phyloP scores from a whole-genome alignment of 2,113 vertebrate genomes.

The Sylvia atricapilla region DNA sequence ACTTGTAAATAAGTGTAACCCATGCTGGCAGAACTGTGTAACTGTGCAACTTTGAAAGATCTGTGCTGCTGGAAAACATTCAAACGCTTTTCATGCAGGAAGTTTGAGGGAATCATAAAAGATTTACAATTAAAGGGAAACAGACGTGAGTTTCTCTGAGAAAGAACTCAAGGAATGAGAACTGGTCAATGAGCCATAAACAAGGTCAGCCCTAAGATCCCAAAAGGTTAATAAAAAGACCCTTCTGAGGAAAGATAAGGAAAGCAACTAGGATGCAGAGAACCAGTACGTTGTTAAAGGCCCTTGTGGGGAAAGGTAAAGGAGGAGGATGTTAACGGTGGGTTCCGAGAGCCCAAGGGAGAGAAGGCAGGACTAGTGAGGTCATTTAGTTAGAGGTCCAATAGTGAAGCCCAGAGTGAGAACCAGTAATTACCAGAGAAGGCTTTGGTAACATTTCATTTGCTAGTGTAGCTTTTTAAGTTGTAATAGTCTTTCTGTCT shows the following conservation, averaged over 20 bases:
- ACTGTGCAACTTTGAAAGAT: not conserved
- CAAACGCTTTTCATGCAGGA: slow-evolving; percentile 15
- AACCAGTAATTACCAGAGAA: not conserved
- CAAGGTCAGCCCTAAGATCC: not conserved
- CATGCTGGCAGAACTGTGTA: not conserved
- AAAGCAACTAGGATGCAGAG: not conserved
- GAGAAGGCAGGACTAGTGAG: not conserved
- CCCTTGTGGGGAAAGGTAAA: not conserved
- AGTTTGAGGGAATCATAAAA: slow-evolving; percentile 24
- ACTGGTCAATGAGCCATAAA: slow-evolving; percentile 34
- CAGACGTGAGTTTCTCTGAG: not conserved
- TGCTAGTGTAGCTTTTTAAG: not conserved
- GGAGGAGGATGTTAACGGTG: not conserved
- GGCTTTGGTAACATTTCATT: not conserved
- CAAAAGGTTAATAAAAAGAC: slow-evolving; percentile 32
- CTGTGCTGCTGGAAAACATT: slow-evolving; percentile 1
- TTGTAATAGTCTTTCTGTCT: not conserved
- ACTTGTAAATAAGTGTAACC: not conserved
- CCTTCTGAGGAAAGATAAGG: not conserved
- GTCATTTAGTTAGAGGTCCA: not conserved
- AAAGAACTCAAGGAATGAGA: slow-evolving; percentile 58
- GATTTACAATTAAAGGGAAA: slow-evolving; percentile 34
- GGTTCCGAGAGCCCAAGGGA: not conserved
- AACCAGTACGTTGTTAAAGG: not conserved
- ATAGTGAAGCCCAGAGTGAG: not conserved